These are phyloP conservation scores for Pyralis farinalis DNA, from an alignment of 2,888 invertebrate species.

Conservation along the genomic window DNA sequence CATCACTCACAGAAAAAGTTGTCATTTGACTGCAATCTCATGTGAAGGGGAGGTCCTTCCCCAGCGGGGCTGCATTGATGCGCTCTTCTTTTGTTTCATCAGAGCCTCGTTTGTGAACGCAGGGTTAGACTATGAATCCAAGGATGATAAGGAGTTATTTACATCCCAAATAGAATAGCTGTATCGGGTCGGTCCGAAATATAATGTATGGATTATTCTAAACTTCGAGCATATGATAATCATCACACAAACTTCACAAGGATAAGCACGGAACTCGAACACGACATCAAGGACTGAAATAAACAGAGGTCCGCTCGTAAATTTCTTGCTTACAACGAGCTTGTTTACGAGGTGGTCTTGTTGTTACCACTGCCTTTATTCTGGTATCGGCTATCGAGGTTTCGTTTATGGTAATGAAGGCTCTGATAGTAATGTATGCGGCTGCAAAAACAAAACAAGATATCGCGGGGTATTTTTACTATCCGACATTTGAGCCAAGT, in stretches of 20 bases:
- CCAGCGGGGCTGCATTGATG: too few species aligned
- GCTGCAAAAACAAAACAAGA: constrained; percentile 6
- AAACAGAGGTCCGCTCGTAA: constrained; percentile 42
- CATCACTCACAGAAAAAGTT: too few species aligned
- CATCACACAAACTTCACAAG: constrained; percentile 24
- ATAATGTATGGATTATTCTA: too few species aligned
- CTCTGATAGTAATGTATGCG: constrained; percentile 16
- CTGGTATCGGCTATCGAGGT: constrained; percentile 29
- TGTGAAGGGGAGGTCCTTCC: too few species aligned
- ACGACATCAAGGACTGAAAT: constrained; percentile 24
- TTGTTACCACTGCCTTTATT: constrained; percentile 23
- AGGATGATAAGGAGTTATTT: too few species aligned
- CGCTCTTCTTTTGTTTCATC: too few species aligned
- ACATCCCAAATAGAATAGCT: too few species aligned
- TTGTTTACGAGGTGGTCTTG: constrained; percentile 29
- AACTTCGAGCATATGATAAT: background rate
- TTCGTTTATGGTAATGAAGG: constrained; percentile 35
- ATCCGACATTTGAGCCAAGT: background rate
- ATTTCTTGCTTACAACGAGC: constrained; percentile 32
- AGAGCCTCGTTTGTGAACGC: too few species aligned
- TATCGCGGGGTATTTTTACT: constrained; percentile 3
- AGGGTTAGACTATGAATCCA: too few species aligned
- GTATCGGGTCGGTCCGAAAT: too few species aligned
- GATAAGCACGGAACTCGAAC: constrained; percentile 20
- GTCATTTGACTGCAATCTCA: too few species aligned